phyloP scores from a whole-genome alignment of 2,888 invertebrate species.

The Amblyjoppa proteus region DNA sequence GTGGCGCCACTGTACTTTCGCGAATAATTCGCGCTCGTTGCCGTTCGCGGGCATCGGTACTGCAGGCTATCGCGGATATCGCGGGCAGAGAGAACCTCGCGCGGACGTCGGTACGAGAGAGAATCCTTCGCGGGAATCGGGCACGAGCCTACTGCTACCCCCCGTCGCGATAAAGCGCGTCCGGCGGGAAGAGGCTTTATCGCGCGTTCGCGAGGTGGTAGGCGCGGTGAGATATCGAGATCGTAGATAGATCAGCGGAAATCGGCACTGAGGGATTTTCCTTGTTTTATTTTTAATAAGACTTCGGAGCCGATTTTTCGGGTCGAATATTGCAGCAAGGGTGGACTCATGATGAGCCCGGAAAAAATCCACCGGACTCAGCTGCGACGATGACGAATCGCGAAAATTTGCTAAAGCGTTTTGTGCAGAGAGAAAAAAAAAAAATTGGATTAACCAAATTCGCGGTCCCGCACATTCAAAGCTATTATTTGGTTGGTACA shows the following conservation, averaged over 20 bases:
- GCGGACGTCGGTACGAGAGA: constrained; percentile 64
- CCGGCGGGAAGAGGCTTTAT: constrained; percentile 60
- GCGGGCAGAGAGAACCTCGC: constrained; percentile 63
- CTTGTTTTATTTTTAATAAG: too few relatives aligned
- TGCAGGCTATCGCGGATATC: constrained; percentile 73
- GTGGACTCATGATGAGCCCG: neutral
- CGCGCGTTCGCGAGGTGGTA: constrained; percentile 65
- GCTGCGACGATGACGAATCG: neutral
- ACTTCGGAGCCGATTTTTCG: neutral
- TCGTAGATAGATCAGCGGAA: constrained; percentile 1
- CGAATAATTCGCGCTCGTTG: constrained; percentile 73
- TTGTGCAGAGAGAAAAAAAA: too few relatives aligned
- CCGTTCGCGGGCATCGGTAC: constrained; percentile 77
- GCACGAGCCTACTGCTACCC: constrained; percentile 20
- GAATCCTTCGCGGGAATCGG: constrained; percentile 54
- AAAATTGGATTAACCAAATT: too few relatives aligned
- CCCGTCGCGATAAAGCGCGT: constrained; percentile 39
- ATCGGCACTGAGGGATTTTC: neutral
- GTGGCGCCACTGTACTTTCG: constrained; percentile 82
- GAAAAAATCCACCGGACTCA: neutral
- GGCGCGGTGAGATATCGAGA: constrained; percentile 25
- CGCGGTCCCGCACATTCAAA: too few relatives aligned
- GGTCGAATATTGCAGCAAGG: neutral
- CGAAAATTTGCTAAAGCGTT: neutral
- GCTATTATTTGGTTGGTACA: too few relatives aligned